Percentiles rank a stretch among this genome's conserved stretches.
Conservation (phyloP, 2,797 vertebrate species). For the Sebastes cheni region DNA sequence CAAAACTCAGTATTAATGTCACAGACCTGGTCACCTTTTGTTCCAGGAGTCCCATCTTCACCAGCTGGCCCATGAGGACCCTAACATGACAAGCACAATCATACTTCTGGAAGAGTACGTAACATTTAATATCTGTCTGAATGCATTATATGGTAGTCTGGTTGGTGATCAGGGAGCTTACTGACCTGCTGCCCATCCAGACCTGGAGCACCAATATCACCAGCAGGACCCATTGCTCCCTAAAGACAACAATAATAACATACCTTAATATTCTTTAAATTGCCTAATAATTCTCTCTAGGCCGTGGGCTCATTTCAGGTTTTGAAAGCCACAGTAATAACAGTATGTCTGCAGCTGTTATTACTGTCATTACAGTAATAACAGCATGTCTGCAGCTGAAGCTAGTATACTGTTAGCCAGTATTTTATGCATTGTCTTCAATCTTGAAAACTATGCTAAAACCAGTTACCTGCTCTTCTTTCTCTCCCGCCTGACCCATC, state of each 20-base stretch:
- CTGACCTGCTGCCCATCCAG: conserved; percentile 85
- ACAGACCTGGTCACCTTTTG: conserved; percentile 83
- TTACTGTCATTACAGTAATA: background rate
- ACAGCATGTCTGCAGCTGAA: background rate
- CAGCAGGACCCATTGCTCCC: conserved; percentile 75
- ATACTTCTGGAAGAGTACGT: background rate
- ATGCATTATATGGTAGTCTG: background rate
- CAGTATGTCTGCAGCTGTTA: background rate
- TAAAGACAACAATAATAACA: conserved; percentile 33
- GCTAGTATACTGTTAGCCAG: too few species aligned
- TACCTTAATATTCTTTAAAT: background rate
- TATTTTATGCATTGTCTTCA: background rate
- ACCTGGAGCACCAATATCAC: conserved; percentile 74
- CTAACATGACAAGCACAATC: conserved; percentile 57
- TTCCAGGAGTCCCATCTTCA: conserved; percentile 75
- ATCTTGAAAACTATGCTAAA: background rate
- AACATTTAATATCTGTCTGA: background rate
- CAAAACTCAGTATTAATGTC: background rate
- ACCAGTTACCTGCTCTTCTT: conserved; percentile 81
- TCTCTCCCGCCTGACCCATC: conserved; percentile 74
- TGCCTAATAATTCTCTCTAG: background rate
- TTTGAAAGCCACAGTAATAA: background rate
- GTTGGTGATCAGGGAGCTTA: background rate
- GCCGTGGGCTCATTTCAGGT: background rate
- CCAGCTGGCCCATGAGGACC: conserved; percentile 77